These are phyloP conservation scores for Echiichthys vipera DNA, from an alignment of 2,797 vertebrate species.

Conservation along the genomic window DNA sequence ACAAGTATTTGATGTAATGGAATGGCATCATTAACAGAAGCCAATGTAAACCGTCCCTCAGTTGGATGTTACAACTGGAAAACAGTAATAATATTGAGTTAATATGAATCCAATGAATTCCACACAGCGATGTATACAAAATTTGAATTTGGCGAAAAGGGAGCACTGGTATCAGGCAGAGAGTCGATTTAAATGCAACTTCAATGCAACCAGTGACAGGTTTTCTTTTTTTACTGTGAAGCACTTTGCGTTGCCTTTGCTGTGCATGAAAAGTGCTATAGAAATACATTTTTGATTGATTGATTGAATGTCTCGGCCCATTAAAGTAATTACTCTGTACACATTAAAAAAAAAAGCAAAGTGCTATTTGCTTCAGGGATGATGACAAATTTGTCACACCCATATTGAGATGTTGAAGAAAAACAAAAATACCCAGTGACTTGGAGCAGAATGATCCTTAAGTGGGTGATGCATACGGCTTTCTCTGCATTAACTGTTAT, in stretches of 20 bases:
- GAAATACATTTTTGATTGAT: too few species aligned
- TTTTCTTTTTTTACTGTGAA: too few species aligned
- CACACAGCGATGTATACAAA: too few species aligned
- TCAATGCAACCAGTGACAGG: neutral
- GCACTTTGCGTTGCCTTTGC: too few species aligned
- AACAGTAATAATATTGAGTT: too few species aligned
- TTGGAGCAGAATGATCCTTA: slow-evolving; percentile 25
- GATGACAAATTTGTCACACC: slow-evolving; percentile 50
- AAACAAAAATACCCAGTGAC: slow-evolving; percentile 59
- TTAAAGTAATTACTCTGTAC: slow-evolving; percentile 18
- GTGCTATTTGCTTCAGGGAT: slow-evolving; percentile 27
- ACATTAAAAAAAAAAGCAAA: slow-evolving; percentile 28
- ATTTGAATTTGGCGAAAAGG: too few species aligned
- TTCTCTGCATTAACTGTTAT: slow-evolving; percentile 61
- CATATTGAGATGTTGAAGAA: slow-evolving; percentile 38
- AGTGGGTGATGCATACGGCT: slow-evolving; percentile 40
- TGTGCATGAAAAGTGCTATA: too few species aligned
- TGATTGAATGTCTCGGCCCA: neutral
- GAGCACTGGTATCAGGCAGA: neutral
- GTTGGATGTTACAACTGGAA: neutral
- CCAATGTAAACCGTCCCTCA: neutral
- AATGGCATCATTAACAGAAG: neutral
- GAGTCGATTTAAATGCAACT: neutral
- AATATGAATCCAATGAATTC: too few species aligned
- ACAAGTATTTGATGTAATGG: neutral